phyloP scores from a whole-genome alignment of 2,797 vertebrate species.

The Telmatherina bonti region DNA sequence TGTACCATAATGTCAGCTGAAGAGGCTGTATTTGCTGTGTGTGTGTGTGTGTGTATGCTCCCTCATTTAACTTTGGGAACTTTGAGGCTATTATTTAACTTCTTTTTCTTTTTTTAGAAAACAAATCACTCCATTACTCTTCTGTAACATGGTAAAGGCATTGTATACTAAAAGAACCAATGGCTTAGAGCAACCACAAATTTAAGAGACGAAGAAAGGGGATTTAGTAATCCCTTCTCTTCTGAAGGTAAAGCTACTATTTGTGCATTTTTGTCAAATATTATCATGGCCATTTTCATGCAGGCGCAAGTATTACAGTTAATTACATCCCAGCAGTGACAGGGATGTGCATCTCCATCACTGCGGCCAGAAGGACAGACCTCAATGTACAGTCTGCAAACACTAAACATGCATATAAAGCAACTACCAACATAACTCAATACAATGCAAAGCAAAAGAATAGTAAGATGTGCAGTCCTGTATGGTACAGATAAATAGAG shows the following conservation, averaged over 20 bases:
- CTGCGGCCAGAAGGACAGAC: not conserved
- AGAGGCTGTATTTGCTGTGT: slow-evolving; percentile 13
- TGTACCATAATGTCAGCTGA: slow-evolving; percentile 3
- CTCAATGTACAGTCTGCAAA: not conserved
- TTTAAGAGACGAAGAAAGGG: not conserved
- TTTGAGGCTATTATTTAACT: slow-evolving; percentile 1
- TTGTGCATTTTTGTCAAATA: not conserved
- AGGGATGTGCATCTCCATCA: not conserved
- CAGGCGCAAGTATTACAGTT: slow-evolving; percentile 10
- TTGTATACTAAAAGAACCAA: not conserved
- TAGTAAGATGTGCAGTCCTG: not conserved
- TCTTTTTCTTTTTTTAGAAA: not conserved
- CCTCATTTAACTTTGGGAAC: slow-evolving; percentile 24
- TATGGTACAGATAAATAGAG: slow-evolving; percentile 1
- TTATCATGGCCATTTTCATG: slow-evolving; percentile 17
- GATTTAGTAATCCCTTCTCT: not conserved
- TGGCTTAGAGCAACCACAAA: not conserved
- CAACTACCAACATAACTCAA: not conserved
- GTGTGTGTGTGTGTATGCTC: not conserved
- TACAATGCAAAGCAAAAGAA: too few species aligned
- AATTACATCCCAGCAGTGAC: not conserved
- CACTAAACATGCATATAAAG: not conserved
- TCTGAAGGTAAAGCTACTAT: not conserved
- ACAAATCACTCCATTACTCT: not conserved
- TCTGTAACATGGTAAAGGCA: slow-evolving; percentile 1